Percentiles rank a stretch among this genome's conserved stretches.
Conservation (phyloP, 2,888 invertebrate genomes). For the Perithous albicinctus region DNA sequence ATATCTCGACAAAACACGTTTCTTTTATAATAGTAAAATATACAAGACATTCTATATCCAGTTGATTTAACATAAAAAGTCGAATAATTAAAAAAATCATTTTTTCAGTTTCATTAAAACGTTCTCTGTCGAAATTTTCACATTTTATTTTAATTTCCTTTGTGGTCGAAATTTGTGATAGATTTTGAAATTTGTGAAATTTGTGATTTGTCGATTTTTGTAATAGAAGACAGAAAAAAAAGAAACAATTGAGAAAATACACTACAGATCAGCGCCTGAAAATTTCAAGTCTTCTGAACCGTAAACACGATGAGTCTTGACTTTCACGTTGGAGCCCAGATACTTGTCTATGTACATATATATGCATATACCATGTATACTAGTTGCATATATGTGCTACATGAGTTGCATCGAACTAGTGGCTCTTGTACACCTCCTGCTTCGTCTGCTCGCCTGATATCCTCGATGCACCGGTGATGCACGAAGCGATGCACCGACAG, state of each 20-base stretch:
- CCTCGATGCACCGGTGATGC: slow-evolving; percentile 71
- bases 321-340: slow-evolving; percentile 35
- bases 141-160: neutral
- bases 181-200: too few species aligned
- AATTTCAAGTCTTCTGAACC: slow-evolving; percentile 4
- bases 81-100: too few species aligned
- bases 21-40: too few species aligned
- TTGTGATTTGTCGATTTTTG: too few species aligned
- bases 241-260: neutral
- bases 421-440: slow-evolving; percentile 60
- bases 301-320: slow-evolving; percentile 37
- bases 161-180: too few species aligned
- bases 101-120: too few species aligned
- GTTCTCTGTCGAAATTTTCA: too few species aligned
- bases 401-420: slow-evolving; percentile 63
- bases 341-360: neutral
- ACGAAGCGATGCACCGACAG: slow-evolving; percentile 68
- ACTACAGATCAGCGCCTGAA: neutral
- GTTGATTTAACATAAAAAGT: too few species aligned
- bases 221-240: too few species aligned
- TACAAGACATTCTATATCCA: too few species aligned
- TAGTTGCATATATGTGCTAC: slow-evolving; percentile 40
- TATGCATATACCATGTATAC: slow-evolving; percentile 8
- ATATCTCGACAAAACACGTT: too few species aligned
- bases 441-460: slow-evolving; percentile 72